phyloP scores from a whole-genome alignment of 2,888 invertebrate species.

The Drosophila trichaetosa region DNA sequence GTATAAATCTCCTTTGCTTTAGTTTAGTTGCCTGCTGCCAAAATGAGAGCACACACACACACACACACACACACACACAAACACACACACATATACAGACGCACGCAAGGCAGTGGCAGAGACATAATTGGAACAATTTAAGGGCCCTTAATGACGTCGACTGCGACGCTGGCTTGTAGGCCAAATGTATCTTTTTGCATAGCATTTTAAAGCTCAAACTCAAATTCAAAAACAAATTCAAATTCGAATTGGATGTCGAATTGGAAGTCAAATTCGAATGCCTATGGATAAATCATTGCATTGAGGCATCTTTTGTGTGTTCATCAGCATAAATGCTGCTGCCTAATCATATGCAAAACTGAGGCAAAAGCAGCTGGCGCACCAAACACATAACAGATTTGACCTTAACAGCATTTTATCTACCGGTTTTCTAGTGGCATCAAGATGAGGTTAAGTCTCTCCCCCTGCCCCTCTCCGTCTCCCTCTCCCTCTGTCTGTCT shows the following conservation, averaged over 20 bases:
- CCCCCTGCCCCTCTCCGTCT: not conserved
- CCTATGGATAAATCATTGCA: slow-evolving; percentile 50
- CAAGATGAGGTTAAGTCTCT: slow-evolving; percentile 37
- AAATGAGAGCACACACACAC: slow-evolving; percentile 66
- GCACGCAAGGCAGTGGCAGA: slow-evolving; percentile 45
- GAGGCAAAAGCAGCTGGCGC: slow-evolving; percentile 3
- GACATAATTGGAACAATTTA: slow-evolving; percentile 79
- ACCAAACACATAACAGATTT: slow-evolving; percentile 64
- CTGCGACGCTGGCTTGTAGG: slow-evolving; percentile 60
- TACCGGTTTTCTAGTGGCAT: slow-evolving; percentile 74
- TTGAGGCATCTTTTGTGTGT: slow-evolving; percentile 16
- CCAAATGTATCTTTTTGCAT: slow-evolving; percentile 65
- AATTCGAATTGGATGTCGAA: slow-evolving; percentile 26
- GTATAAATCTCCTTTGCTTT: slow-evolving; percentile 59
- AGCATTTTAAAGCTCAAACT: slow-evolving; percentile 49
- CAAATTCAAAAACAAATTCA: slow-evolving; percentile 56
- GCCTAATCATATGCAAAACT: slow-evolving; percentile 55
- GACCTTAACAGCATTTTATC: slow-evolving; percentile 72
- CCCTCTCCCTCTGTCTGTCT: not conserved
- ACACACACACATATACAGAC: slow-evolving; percentile 39
- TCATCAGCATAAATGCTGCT: slow-evolving; percentile 23
- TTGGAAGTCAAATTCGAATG: slow-evolving; percentile 34
- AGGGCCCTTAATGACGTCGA: slow-evolving; percentile 77
- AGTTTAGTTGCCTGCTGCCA: slow-evolving; percentile 34
- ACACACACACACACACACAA: slow-evolving; percentile 39